Evolutionary conservation across 2,888 invertebrate genomes (phyloP).

Genomic region (Chloromyia formosa): DNA sequence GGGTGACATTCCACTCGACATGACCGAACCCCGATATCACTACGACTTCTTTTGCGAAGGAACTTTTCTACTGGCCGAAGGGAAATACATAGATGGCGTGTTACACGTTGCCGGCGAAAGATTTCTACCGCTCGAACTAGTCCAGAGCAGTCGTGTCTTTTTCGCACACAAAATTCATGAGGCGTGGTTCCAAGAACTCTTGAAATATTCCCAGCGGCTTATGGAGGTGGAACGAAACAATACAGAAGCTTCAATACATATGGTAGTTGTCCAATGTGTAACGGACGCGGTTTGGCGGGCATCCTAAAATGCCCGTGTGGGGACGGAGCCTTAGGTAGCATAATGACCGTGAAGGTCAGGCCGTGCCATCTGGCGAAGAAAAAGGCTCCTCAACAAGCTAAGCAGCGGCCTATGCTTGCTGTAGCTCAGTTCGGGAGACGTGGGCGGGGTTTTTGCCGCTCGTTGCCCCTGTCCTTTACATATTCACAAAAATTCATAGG

Average conservation of each 20-base stretch:
- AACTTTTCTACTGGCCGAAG: slow-evolving; percentile 89
- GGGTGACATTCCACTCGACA: slow-evolving; percentile 84
- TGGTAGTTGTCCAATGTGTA: slow-evolving; percentile 95
- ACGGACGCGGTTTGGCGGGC: too few species aligned
- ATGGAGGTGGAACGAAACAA: slow-evolving; percentile 77
- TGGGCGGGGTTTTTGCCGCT: too few species aligned
- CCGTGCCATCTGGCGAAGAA: too few species aligned
- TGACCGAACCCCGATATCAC: slow-evolving; percentile 74
- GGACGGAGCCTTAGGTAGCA: too few species aligned
- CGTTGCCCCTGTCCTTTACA: too few species aligned
- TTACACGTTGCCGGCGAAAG: slow-evolving; percentile 85
- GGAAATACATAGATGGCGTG: slow-evolving; percentile 83
- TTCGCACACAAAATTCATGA: slow-evolving; percentile 89
- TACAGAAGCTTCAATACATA: slow-evolving; percentile 82
- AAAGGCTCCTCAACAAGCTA: too few species aligned
- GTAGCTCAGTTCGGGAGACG: too few species aligned
- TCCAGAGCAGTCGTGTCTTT: slow-evolving; percentile 73
- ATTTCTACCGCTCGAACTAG: slow-evolving; percentile 85
- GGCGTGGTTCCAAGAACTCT: slow-evolving; percentile 79
- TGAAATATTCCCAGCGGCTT: slow-evolving; percentile 80
- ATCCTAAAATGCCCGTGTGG: too few species aligned
- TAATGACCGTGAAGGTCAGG: too few species aligned
- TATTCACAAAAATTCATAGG: too few species aligned
- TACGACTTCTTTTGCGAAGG: slow-evolving; percentile 91
- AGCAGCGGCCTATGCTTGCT: too few species aligned